Conservation (phyloP, 2,888 invertebrate species). For the Chloromyia formosa region DNA sequence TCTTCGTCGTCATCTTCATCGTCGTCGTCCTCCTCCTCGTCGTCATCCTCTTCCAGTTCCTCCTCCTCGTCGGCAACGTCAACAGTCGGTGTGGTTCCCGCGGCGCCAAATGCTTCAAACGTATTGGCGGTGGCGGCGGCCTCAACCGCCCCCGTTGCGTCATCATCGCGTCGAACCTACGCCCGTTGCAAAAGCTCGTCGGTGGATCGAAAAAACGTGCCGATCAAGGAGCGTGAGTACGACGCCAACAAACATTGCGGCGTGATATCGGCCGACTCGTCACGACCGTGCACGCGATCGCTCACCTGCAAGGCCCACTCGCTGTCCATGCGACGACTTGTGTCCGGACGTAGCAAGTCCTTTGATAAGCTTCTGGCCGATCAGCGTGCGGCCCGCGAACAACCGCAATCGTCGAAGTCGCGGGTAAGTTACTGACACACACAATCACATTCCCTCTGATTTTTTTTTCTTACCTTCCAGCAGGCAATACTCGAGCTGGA, state of each 20-base stretch:
- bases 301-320: constrained; percentile 78
- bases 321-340: constrained; percentile 74
- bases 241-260: constrained; percentile 87
- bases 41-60: constrained; percentile 35
- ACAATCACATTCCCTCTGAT: not conserved
- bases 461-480: not conserved
- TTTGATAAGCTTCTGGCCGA: constrained; percentile 80
- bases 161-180: constrained; percentile 37
- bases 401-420: not conserved
- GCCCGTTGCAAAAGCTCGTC: constrained; percentile 54
- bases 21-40: constrained; percentile 40
- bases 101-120: no score
- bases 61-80: constrained; percentile 33
- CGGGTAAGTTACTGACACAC: constrained; percentile 13
- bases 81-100: no score
- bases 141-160: constrained; percentile 34
- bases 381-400: constrained; percentile 48
- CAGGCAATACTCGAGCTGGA: constrained; percentile 51
- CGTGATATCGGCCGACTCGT: constrained; percentile 73
- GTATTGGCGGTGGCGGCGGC: not conserved
- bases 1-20: constrained; percentile 30
- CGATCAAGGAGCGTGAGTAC: constrained; percentile 72
- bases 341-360: constrained; percentile 75
- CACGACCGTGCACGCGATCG: constrained; percentile 80
- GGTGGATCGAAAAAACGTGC: constrained; percentile 59